Conservation (phyloP, 2,113 vertebrate genomes). For the Psittacara wagleri region DNA sequence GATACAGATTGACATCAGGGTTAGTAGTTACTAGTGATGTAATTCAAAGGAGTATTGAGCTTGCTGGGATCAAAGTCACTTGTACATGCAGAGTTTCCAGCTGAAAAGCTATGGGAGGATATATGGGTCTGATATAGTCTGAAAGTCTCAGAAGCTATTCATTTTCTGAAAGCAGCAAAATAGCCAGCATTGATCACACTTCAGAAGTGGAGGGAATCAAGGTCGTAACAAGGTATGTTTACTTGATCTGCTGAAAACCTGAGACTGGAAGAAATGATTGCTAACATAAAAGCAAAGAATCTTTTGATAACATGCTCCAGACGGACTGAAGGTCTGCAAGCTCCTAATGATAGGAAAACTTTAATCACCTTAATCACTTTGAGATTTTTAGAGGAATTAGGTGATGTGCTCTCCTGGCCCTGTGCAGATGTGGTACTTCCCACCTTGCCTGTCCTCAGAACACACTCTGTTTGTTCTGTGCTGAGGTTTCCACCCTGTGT, state of each 20-base stretch:
- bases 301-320: neutral
- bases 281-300: neutral
- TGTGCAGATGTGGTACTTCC: neutral
- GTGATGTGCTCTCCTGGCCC: neutral
- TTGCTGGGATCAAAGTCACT: slow-evolving; percentile 3
- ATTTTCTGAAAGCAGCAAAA: slow-evolving; percentile 1
- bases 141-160: neutral
- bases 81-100: neutral
- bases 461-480: neutral
- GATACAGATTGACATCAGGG: neutral
- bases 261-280: neutral
- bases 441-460: neutral
- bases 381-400: neutral
- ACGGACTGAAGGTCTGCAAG: neutral
- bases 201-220: neutral
- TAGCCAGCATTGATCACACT: neutral
- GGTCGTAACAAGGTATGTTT: neutral
- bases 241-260: neutral
- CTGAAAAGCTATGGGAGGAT: neutral
- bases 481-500: neutral
- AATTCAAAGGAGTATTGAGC: slow-evolving; percentile 31
- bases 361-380: neutral
- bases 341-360: neutral
- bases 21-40: neutral
- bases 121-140: neutral